Evolutionary conservation across 2,888 invertebrate genomes (phyloP).

Genomic region (Clepsis dumicolana): DNA sequence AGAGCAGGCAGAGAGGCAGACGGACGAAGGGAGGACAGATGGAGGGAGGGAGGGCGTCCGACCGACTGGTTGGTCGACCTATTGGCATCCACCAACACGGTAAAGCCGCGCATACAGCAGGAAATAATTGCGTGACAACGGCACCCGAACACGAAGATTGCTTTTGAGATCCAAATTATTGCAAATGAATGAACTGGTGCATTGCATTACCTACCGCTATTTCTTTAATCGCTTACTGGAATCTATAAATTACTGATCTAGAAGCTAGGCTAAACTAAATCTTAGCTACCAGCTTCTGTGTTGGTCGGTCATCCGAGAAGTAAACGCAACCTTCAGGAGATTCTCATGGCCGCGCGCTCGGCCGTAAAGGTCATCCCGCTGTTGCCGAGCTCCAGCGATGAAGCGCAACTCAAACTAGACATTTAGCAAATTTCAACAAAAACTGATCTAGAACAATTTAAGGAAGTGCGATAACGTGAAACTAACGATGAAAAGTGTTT

Average conservation of each 20-base stretch:
- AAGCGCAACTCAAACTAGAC: conserved; percentile 14
- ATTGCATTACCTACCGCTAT: no score
- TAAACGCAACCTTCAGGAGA: conserved; percentile 72
- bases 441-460: conserved; percentile 39
- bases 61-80: conserved; percentile 84
- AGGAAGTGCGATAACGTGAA: conserved; percentile 25
- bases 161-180: conserved; percentile 36
- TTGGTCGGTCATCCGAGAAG: conserved; percentile 60
- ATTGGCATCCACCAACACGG: conserved; percentile 76
- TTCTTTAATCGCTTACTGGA: background rate
- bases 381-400: conserved; percentile 40
- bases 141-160: conserved; percentile 45
- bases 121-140: conserved; percentile 70
- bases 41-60: conserved; percentile 82
- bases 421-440: conserved; percentile 22
- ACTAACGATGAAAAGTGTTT: conserved; percentile 26
- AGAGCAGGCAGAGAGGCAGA: conserved; percentile 57
- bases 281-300: conserved; percentile 28
- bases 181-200: background rate
- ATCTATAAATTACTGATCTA: background rate
- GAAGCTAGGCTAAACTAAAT: background rate
- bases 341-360: conserved; percentile 77
- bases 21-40: conserved; percentile 75
- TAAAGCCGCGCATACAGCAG: conserved; percentile 58
- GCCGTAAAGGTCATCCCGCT: conserved; percentile 75